A percentile compares a stretch with the other conserved stretches of the same genome.
These are phyloP conservation scores for Euleptes europaea DNA, from an alignment of 2,113 vertebrate genomes.

Conservation along the genomic window DNA sequence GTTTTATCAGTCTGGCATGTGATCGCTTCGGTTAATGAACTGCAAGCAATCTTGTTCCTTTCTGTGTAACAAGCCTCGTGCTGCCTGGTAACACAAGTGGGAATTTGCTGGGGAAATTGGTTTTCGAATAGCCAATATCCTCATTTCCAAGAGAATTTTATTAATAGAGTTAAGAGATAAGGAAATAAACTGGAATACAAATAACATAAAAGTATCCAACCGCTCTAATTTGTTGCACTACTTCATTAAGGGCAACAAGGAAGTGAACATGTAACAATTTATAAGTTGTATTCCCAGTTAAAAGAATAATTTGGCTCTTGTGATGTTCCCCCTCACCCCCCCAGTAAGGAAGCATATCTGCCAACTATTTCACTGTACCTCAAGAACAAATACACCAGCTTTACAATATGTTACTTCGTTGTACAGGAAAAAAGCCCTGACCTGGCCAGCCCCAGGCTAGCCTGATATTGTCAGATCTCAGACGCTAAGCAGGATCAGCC, in stretches of 20 bases:
- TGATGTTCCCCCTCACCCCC: neutral
- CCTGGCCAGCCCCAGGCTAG: no score
- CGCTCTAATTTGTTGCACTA: neutral
- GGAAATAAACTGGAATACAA: neutral
- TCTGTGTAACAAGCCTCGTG: fast-evolving
- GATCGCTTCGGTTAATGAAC: neutral
- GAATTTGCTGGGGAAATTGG: slow-evolving; percentile 3
- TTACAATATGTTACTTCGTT: neutral
- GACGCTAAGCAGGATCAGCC: no score
- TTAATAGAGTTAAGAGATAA: neutral
- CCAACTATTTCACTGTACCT: neutral
- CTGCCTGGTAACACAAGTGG: slow-evolving; percentile 13
- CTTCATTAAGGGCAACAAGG: neutral
- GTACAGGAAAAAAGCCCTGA: neutral
- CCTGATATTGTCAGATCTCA: no score
- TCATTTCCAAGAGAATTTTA: neutral
- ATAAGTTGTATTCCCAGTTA: neutral
- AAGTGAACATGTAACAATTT: neutral
- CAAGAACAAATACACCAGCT: neutral
- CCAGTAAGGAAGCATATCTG: no score
- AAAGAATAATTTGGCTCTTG: neutral
- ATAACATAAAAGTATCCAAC: neutral
- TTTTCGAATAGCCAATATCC: slow-evolving; percentile 6
- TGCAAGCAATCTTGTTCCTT: slow-evolving; percentile 9
- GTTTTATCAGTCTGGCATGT: neutral